Percentiles rank a stretch among this genome's conserved stretches.
Conservation (phyloP, 2,113 vertebrate genomes). For the Rutilus rutilus region DNA sequence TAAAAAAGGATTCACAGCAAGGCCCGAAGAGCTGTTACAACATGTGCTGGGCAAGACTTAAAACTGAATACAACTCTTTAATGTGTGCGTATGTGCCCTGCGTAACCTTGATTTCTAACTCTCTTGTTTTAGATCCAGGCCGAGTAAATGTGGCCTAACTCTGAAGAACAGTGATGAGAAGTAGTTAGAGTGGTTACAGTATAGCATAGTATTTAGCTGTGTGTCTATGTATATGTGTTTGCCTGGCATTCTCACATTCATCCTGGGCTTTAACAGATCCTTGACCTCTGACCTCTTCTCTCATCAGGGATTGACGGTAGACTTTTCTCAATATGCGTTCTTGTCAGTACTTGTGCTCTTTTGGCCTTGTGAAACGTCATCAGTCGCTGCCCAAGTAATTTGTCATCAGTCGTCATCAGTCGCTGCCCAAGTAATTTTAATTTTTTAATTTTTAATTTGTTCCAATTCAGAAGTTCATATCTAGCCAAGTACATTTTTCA, state of each 20-base stretch:
- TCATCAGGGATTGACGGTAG: constrained; percentile 15
- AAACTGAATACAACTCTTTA: constrained; percentile 44
- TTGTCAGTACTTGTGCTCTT: no score
- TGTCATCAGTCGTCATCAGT: no score
- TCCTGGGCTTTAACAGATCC: constrained; percentile 39
- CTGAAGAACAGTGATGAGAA: constrained; percentile 46
- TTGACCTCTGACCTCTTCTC: constrained; percentile 45
- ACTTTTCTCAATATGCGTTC: no score
- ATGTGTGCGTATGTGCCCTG: constrained; percentile 35
- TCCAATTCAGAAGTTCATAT: no score
- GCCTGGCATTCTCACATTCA: constrained; percentile 21
- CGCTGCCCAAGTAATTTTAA: no score
- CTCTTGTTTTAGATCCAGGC: constrained; percentile 19
- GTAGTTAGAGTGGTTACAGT: constrained; percentile 35
- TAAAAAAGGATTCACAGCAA: constrained; percentile 37
- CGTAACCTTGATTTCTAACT: constrained; percentile 17
- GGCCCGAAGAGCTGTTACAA: constrained; percentile 38
- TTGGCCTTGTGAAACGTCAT: no score
- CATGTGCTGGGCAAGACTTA: constrained; percentile 35
- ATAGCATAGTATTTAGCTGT: constrained; percentile 42
- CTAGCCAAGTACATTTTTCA: no score
- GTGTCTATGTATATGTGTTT: constrained; percentile 12
- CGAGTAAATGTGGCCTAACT: constrained; percentile 14
- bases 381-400: no score
- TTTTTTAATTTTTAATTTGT: no score